Evolutionary conservation across 2,888 invertebrate genomes (phyloP), one percentile per base, ranked within the genome.

Genomic region (Perithous albicinctus): DNA sequence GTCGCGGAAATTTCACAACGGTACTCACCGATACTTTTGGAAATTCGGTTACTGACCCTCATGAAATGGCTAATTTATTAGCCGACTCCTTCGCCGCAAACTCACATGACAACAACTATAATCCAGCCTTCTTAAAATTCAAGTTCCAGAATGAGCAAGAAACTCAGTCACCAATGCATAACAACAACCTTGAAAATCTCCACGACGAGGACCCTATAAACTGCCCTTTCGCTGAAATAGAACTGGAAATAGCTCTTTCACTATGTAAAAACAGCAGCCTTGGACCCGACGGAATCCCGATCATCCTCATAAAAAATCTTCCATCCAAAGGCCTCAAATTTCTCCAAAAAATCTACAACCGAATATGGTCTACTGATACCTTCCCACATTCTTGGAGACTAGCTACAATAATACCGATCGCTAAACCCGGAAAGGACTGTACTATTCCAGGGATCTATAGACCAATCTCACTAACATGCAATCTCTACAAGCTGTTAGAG

Each of bases 81-180:
- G 80, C 63, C 0, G 41, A 77, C 0, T 70, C 41, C 5, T 77
- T 78, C 35, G 15, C 74, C 0, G n/a, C 54, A 41, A 80, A 80
- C 61, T 83, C 83, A 0, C 67, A 38, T 35, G 51, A 80, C 20
- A 8, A 35, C 1, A 82, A 78, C 23, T 79, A 54, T 41, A 41
- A 56, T 15, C 61, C 69, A 1, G 41, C 32, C 0, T 79, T 79
- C 41, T 1, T 56, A 10, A 29, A 78, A 20, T 32, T 48, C 18
- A 78, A 78, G 59, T n/a, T 12, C 2, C 8, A 10, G 32, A 0
- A 20, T 1, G 5, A 1, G 23, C 43, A 1, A 20, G 12, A 46
- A 26, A 15, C 46, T n/a, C 20, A 38, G 5, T 1, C 8, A 4
- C 3, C 38, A 1, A 38, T 4, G 8, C 38, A 10, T 1, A n/a